A percentile compares a stretch with the other conserved stretches of the same genome.
phyloP scores from a whole-genome alignment of 2,113 vertebrate genomes.

The Callospermophilus lateralis region DNA sequence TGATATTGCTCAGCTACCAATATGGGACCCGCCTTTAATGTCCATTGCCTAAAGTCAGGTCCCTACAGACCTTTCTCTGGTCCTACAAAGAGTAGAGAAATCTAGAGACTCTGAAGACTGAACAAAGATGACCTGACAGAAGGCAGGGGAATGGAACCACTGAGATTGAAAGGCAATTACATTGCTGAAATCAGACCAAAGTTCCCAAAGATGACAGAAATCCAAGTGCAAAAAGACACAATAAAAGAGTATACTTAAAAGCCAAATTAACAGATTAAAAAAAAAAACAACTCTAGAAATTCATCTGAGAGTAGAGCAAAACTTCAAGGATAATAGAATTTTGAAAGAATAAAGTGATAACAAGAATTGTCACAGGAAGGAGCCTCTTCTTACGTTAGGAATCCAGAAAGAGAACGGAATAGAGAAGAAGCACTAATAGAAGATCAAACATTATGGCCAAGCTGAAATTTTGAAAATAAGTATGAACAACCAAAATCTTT shows the following conservation, averaged over 20 bases:
- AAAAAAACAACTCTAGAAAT: background rate
- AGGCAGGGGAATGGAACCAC: background rate
- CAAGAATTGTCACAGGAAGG: background rate
- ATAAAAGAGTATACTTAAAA: background rate
- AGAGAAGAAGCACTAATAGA: background rate
- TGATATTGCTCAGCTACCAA: background rate
- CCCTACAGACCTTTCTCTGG: background rate
- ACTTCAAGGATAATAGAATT: conserved; percentile 40
- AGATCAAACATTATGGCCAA: conserved; percentile 25
- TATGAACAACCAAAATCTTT: conserved; percentile 12
- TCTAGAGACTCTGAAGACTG: background rate
- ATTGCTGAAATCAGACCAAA: background rate
- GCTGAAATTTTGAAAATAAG: conserved; percentile 57
- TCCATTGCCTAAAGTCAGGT: background rate
- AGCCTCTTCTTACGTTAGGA: background rate
- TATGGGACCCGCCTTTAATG: background rate
- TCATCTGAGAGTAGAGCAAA: background rate
- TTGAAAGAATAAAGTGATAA: background rate
- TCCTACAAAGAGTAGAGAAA: background rate
- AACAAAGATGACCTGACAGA: background rate
- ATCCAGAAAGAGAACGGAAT: background rate
- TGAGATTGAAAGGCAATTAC: background rate
- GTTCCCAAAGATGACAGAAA: background rate
- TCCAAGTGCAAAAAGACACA: background rate
- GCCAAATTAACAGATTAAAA: conserved; percentile 15